Base-by-base conservation (phyloP, 1,140 invertebrate species). In the Megathymus violae region DNA sequence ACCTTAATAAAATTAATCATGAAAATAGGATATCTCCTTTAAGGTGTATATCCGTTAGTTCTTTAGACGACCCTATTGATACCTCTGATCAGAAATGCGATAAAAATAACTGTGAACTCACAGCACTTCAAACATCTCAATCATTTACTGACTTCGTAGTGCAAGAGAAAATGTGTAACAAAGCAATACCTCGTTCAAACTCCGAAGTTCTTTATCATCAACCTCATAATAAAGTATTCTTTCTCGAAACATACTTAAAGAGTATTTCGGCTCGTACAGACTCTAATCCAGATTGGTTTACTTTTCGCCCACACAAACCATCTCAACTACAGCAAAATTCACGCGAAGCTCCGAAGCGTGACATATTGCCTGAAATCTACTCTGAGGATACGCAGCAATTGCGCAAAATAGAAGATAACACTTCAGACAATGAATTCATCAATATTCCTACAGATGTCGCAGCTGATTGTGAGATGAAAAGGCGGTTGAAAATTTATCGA, bases 231-330 rank as follows among this genome's bases (percentile, higher is more conserved):
- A 91, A 91, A 63, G 76, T 91, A 71, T 89, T 84, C 16, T 92
- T 92, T 70, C 76, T 92, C 19, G 89, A 91, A 60, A 92, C 90
- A 69, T 92, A 92, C 64, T 79, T 92, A 65, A 91, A 86, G 80
- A 91, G 91, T n/a, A n/a, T n/a, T 74, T 82, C 91, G 51, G 70
- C 72, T 6, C 78, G 85, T 51, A 79, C 79, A 64, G 71, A 66
- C 59, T 76, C 80, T 73, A 88, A 85, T 86, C 79, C 80, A 60
- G 79, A 87, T 80, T 87, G 84, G 85, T 73, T 85, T 77, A 73
- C 78, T 67, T 74, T 80, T 82, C 69, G 78, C 52, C 71, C 80
- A 60, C 72, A 69, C 54, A 74, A 79, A 80, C 81, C 78, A 80
- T 76, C 68, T 69, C 69, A 80, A 67, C 66, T 75, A 31, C 54